Conservation (phyloP, 2,888 invertebrate species). For the Coelopa pilipes region DNA sequence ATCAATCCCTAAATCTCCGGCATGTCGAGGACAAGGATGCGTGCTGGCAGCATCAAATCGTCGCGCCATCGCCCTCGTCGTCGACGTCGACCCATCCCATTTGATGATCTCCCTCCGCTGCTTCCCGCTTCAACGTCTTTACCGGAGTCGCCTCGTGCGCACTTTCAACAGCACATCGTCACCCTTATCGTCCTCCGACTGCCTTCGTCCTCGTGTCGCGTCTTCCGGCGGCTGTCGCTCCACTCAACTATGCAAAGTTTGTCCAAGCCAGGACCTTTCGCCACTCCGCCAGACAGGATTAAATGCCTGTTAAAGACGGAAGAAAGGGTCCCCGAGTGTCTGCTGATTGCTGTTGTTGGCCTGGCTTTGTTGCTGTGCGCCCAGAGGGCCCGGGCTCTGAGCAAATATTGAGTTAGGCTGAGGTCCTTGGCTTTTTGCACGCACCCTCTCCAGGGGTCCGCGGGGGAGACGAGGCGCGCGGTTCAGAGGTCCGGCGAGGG, state of each 20-base stretch:
- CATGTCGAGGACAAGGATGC: background rate
- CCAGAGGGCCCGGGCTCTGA: background rate
- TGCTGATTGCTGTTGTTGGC: background rate
- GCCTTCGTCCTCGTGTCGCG: background rate
- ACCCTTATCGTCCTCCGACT: slow-evolving; percentile 13
- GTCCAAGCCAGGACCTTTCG: slow-evolving; percentile 24
- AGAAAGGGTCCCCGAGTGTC: slow-evolving; percentile 15
- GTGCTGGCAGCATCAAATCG: background rate
- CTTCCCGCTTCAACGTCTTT: background rate
- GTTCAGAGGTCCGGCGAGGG: background rate
- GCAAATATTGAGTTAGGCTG: slow-evolving; percentile 32
- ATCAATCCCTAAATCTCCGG: slow-evolving; percentile 23
- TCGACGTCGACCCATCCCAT: background rate
- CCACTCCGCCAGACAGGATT: slow-evolving; percentile 19
- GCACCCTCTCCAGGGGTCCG: background rate
- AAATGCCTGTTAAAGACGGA: slow-evolving; percentile 20
- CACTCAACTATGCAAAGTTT: slow-evolving; percentile 30
- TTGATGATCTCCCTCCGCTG: background rate
- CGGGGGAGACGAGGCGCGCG: background rate
- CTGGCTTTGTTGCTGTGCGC: background rate
- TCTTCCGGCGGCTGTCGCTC: background rate
- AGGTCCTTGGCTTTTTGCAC: slow-evolving; percentile 11
- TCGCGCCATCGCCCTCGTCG: background rate
- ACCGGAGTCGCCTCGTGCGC: background rate
- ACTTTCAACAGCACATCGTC: background rate